Evolutionary conservation across 2,888 invertebrate species (phyloP).

Genomic region (Tridacna crocea): DNA sequence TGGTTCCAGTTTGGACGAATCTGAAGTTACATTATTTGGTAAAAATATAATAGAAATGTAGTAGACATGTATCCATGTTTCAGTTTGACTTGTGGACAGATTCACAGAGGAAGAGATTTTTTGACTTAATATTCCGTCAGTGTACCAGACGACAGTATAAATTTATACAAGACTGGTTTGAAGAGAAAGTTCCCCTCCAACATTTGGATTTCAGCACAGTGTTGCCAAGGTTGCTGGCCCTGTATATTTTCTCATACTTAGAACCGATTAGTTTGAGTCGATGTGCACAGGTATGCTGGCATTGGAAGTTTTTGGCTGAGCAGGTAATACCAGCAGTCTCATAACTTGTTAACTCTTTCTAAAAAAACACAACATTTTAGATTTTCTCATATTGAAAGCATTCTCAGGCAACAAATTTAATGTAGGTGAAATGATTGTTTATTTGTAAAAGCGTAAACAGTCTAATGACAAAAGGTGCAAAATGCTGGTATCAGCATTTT

Average conservation of each 20-base stretch:
- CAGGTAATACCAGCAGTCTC: constrained; percentile 72
- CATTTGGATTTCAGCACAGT: constrained; percentile 81
- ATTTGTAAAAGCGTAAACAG: neutral
- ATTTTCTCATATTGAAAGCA: neutral
- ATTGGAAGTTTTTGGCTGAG: constrained; percentile 83
- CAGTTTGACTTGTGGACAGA: constrained; percentile 84
- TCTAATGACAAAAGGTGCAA: neutral
- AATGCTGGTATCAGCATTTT: neutral
- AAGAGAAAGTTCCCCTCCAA: constrained; percentile 77
- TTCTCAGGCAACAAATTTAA: neutral
- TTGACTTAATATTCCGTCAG: constrained; percentile 79
- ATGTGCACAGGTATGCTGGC: constrained; percentile 81
- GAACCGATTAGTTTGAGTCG: constrained; percentile 82
- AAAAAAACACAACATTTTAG: neutral
- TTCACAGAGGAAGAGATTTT: constrained; percentile 81
- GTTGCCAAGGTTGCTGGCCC: constrained; percentile 80
- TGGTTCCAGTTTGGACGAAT: too few species aligned
- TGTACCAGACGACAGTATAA: constrained; percentile 77
- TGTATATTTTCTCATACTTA: constrained; percentile 83
- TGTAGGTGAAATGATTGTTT: neutral
- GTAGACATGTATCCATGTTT: constrained; percentile 20
- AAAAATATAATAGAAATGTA: too few species aligned
- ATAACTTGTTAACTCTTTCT: neutral
- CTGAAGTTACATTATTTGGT: too few species aligned
- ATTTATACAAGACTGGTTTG: constrained; percentile 82